Conservation (phyloP, 2,113 vertebrate species). For the Ptilorrhoa leucosticta region DNA sequence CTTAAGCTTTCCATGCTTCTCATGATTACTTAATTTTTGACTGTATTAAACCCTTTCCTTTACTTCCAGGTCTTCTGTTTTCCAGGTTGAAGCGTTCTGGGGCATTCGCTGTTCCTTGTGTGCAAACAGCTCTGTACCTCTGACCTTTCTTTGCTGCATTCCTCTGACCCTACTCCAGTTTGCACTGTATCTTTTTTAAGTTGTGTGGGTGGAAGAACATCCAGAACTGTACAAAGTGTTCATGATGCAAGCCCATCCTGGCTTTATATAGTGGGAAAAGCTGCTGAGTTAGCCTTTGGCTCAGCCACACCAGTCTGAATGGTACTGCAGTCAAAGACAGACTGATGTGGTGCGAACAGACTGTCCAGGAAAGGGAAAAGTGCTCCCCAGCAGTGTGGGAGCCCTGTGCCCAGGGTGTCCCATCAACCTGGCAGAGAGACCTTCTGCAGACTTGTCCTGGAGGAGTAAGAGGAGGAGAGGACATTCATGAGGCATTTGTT, state of each 20-base stretch:
- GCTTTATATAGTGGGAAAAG: neutral
- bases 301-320: neutral
- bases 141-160: neutral
- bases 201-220: constrained; percentile 1
- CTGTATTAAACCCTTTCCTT: neutral
- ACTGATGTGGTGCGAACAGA: neutral
- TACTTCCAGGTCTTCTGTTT: neutral
- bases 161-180: neutral
- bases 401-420: neutral
- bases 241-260: neutral
- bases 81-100: neutral
- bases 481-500: neutral
- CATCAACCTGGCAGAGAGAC: neutral
- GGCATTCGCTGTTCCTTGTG: neutral
- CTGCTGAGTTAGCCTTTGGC: constrained; percentile 13
- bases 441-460: neutral
- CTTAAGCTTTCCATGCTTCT: neutral
- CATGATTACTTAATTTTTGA: neutral
- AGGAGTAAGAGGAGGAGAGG: neutral
- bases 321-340: neutral
- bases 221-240: neutral
- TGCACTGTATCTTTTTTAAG: neutral
- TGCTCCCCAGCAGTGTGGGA: neutral
- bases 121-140: neutral
- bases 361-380: neutral